Base-by-base conservation (phyloP, 2,888 invertebrate species). In the Palloptera scutellata region DNA sequence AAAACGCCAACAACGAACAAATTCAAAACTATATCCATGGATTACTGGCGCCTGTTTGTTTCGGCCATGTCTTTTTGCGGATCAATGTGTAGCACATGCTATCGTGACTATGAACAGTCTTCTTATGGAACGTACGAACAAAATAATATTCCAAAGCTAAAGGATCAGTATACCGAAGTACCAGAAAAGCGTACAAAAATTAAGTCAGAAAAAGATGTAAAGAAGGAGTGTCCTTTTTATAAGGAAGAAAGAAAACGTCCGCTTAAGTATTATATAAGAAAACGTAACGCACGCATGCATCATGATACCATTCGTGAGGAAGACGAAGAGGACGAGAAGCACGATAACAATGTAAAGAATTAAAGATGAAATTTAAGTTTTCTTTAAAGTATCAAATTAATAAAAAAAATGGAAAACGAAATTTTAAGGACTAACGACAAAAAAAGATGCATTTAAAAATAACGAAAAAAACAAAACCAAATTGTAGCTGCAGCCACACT, bases 31-130 rank as follows among this genome's bases (percentile, higher is more conserved):
- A 66, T 40, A 69, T 76, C 70, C 53, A 88, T 88, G 88, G 88
- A 88, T 83, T 86, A 88, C 64, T 84, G 83, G 75, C 83, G 83
- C 53, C 83, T 87, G 70, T 88, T 87, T 79, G 83, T 87, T 75
- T 85, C 87, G 51, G 80, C 78, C 53, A 72, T 88, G 75, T 83
- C 87, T 15, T 88, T 86, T 77, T 80, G 87, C 20, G 87, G 87
- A 20, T 84, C 86, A 42, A 82, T 87, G 75, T 80, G 88, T 64
- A 82, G 78, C 61, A 78, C 85, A 15, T 82, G 86, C 64, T 87
- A 87, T 76, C 82, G 87, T 20, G 87, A 87, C 75, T 88, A 87
- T 76, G 88, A 88, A 72, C 86, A 86, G 72, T 86, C 86, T 60
- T 84, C 84, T 67, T 84, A 84, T 77, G 84, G 84, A 42, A 81